Percentiles rank a stretch among this genome's conserved stretches.
These are phyloP conservation scores for Carlito syrichta DNA, from an alignment of 2,113 vertebrate genomes.

Conservation along the genomic window DNA sequence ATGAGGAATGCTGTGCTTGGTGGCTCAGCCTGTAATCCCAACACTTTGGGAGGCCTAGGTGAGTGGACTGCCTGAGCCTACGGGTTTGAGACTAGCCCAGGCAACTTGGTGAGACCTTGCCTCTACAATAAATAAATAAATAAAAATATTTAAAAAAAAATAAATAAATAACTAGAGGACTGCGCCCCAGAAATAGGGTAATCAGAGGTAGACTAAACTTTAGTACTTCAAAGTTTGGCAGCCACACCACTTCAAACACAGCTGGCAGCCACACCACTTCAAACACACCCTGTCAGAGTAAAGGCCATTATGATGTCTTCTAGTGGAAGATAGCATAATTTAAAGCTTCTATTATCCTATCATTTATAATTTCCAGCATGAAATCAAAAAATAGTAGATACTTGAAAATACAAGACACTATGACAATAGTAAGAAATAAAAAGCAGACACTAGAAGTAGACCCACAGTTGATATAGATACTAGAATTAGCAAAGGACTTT, in stretches of 20 bases:
- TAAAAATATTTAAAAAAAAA: no score
- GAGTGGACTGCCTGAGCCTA: no score
- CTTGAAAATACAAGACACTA: neutral
- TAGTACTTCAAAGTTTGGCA: no score
- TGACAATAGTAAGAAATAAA: neutral
- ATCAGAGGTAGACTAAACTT: neutral
- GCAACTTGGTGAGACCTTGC: no score
- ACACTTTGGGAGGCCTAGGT: no score
- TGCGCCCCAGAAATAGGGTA: neutral
- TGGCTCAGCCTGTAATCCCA: no score
- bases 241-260: no score
- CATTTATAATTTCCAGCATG: neutral
- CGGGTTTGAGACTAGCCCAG: no score
- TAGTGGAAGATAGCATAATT: neutral
- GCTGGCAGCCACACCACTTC: neutral
- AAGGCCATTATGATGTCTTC: neutral
- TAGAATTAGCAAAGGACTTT: neutral
- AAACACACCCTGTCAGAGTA: neutral
- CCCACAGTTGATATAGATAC: neutral
- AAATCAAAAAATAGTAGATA: neutral
- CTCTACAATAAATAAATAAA: no score
- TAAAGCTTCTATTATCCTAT: neutral
- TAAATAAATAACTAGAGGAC: no score
- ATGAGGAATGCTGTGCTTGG: no score
- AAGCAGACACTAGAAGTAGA: neutral